Evolutionary conservation across 2,888 invertebrate genomes (phyloP).

Genomic region (Lomographa bimaculata): DNA sequence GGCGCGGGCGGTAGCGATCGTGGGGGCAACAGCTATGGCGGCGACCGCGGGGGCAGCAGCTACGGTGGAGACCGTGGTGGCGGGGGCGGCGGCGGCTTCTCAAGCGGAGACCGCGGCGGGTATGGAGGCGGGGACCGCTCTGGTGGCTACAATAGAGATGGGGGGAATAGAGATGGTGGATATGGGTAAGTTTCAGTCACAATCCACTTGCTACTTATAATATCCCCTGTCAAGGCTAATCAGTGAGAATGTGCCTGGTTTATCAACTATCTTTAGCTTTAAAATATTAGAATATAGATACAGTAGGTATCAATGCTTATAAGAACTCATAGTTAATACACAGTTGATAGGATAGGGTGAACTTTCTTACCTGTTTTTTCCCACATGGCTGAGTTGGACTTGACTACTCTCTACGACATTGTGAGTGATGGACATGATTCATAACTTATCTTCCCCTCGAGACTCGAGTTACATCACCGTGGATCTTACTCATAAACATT

Average conservation of each 20-base stretch:
- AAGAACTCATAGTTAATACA: no score
- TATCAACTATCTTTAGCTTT: slow-evolving; percentile 4
- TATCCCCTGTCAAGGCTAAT: background rate
- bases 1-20: slow-evolving; percentile 43
- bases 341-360: no score
- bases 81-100: slow-evolving; percentile 63
- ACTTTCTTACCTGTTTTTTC: no score
- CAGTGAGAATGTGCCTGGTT: slow-evolving; percentile 5
- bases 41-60: slow-evolving; percentile 61
- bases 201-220: slow-evolving; percentile 1
- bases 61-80: slow-evolving; percentile 71
- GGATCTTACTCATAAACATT: no score
- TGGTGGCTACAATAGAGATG: slow-evolving; percentile 79
- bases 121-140: slow-evolving; percentile 74
- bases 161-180: slow-evolving; percentile 82
- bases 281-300: no score
- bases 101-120: slow-evolving; percentile 71
- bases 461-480: no score
- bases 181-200: slow-evolving; percentile 80
- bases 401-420: no score
- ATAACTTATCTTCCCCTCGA: no score
- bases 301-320: no score
- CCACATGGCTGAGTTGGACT: no score
- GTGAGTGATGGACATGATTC: no score
- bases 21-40: slow-evolving; percentile 57